Percentiles rank a stretch among this genome's conserved stretches.
These are phyloP conservation scores for Anas platyrhynchos DNA, from an alignment of 2,113 vertebrate species.

Conservation along the genomic window DNA sequence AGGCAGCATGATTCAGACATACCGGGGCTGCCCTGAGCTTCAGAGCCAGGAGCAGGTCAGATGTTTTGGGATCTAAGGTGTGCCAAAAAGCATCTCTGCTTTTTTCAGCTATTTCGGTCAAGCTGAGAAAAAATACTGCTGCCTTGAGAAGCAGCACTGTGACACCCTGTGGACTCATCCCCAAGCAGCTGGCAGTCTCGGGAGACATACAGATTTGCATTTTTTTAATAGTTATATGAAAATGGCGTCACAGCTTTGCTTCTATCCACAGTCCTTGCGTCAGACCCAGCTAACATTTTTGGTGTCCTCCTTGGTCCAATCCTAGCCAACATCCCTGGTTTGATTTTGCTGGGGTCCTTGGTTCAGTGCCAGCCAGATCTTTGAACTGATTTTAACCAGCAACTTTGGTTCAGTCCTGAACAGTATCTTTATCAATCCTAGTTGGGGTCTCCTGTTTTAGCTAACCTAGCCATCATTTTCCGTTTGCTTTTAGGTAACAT, in stretches of 20 bases:
- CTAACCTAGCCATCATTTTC: neutral
- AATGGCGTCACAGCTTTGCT: neutral
- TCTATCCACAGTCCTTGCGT: neutral
- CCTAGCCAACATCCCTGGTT: neutral
- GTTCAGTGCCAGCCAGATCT: too few relatives aligned
- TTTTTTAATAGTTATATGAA: neutral
- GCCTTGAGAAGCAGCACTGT: neutral
- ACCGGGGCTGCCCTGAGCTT: neutral
- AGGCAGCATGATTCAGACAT: neutral
- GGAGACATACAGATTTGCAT: neutral
- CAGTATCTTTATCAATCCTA: too few relatives aligned
- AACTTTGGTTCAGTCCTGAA: too few relatives aligned
- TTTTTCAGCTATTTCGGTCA: neutral
- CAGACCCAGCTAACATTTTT: neutral
- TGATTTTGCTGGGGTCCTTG: neutral
- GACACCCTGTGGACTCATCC: too few relatives aligned
- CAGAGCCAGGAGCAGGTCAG: neutral
- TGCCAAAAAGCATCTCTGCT: neutral
- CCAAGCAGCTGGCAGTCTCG: neutral
- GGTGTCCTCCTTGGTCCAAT: neutral
- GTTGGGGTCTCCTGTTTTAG: too few relatives aligned
- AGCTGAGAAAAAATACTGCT: neutral
- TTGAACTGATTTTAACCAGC: neutral
- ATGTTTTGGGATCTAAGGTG: neutral
- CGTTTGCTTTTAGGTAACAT: neutral